Evolutionary conservation across 1,140 invertebrate species (phyloP).

Genomic region (Tetramorium alpestre): DNA sequence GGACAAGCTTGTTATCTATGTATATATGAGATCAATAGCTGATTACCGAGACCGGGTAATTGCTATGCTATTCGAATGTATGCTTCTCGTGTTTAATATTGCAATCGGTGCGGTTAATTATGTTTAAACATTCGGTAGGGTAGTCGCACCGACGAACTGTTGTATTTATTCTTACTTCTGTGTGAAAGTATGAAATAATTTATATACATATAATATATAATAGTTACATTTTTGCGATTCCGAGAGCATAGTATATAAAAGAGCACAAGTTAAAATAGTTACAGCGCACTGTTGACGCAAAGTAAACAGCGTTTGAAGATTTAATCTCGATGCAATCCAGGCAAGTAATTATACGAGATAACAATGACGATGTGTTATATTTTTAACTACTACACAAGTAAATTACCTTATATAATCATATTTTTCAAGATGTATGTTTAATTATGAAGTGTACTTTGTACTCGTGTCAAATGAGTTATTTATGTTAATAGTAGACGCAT

Average conservation of each 20-base stretch:
- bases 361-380: neutral
- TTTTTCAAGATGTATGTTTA: neutral
- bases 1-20: no score
- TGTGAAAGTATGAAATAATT: neutral
- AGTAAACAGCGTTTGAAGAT: neutral
- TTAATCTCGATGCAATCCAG: neutral
- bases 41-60: neutral
- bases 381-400: neutral
- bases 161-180: neutral
- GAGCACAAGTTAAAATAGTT: neutral
- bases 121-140: neutral
- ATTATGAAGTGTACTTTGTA: neutral
- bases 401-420: neutral
- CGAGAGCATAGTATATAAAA: neutral
- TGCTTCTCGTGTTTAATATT: neutral
- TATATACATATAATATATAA: neutral
- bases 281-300: neutral
- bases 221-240: neutral
- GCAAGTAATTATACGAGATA: neutral
- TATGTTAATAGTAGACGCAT: neutral
- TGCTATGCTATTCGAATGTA: neutral
- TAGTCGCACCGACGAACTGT: neutral
- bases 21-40: neutral
- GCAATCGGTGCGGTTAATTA: slow-evolving; percentile 10
- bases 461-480: neutral